Evolutionary conservation across 2,888 invertebrate genomes (phyloP).

Genomic region (Ophion costatus): DNA sequence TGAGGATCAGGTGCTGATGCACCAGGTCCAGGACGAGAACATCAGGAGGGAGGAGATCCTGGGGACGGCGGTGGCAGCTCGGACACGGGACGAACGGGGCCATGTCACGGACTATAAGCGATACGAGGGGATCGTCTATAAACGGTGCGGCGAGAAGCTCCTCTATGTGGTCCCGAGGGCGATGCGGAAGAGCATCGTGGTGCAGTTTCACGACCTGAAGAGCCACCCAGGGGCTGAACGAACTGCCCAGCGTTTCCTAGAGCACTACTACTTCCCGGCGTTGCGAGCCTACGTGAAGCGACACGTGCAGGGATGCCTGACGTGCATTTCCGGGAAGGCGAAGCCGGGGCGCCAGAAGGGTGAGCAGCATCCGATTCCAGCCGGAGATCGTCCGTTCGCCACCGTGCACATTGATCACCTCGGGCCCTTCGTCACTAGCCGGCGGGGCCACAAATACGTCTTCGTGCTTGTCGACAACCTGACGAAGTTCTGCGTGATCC

Average conservation of each 20-base stretch:
- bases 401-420: background rate
- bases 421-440: background rate
- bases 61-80: background rate
- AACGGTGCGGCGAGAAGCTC: background rate
- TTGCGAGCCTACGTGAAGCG: conserved; percentile 9
- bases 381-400: background rate
- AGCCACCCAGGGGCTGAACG: conserved; percentile 18
- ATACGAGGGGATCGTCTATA: conserved; percentile 6
- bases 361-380: background rate
- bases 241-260: background rate
- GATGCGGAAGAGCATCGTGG: conserved; percentile 54
- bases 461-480: background rate
- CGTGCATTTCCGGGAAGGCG: too few species aligned
- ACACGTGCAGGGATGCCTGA: too few species aligned
- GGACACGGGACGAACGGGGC: background rate
- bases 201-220: conserved; percentile 24
- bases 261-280: conserved; percentile 34
- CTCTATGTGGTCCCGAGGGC: conserved; percentile 22
- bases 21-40: background rate
- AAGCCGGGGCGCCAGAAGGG: too few species aligned
- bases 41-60: background rate
- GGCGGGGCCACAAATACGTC: background rate
- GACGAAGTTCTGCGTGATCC: background rate
- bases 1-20: background rate
- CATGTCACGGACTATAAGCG: background rate